Evolutionary conservation across 2,113 vertebrate genomes (phyloP), one percentile per base, ranked within the genome.

Genomic region (Mormyrus iriodes): DNA sequence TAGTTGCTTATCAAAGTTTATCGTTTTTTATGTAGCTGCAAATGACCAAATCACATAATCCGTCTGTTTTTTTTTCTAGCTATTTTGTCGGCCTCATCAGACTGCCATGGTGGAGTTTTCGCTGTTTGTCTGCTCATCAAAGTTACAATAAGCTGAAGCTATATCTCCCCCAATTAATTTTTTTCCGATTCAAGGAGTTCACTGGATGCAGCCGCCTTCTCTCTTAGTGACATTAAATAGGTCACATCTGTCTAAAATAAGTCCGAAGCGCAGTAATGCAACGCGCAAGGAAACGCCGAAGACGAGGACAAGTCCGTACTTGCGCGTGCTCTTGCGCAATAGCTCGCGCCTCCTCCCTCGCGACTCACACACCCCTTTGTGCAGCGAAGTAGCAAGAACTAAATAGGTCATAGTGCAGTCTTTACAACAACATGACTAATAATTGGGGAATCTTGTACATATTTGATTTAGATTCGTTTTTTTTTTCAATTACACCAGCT

Each of bases 401-500:
- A 58, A 89, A 79, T 42, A 83, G 76, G 88, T 83, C 76, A 89
- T 3, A 12, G 76, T 39, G 48, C 31, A 83, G 46, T 58, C 17
- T 83, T 49, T 89, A 31, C 51, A 53, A 44, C 49, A 55, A 76
- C 24, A 44, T 55, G 88, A 46, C 35, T 55, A 58, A 88, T 88
- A 35, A 55, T 55, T n/a, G 31, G 10, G 48, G 9, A 27, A n/a
- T 21, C 21, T 84, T 89, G 35, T 48, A 6, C 42, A 79, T 15
- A 19, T 89, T 84, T 79, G 46, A 46, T 76, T 88, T 24, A 51
- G 2, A 51, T 86, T 35, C 31, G 9, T 3, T 73, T 58, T 35
- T 12, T 55, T 83, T 83, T 83, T 5, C 31, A 79, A 53, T 88
- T 4, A 89, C 19, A 51, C 12, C 49, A n/a, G 24, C 51, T 53